phyloP scores from a whole-genome alignment of 2,888 invertebrate species.

The Therioaphis trifolii region DNA sequence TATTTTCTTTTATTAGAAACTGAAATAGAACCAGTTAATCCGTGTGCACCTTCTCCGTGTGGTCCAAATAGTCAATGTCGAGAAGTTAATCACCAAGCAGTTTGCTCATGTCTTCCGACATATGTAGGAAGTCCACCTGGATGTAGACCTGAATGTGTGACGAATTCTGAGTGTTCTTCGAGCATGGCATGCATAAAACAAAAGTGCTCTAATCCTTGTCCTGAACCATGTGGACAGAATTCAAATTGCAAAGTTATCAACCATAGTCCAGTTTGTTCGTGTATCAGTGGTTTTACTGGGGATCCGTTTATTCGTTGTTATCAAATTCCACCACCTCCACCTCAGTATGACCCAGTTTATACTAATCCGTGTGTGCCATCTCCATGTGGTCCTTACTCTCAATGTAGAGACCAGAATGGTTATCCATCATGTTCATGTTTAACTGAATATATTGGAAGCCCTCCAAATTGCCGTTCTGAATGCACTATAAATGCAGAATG shows the following conservation, averaged over 20 bases:
- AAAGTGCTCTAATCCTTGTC: slow-evolving; percentile 80
- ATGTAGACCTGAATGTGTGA: slow-evolving; percentile 80
- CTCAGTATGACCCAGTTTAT: slow-evolving; percentile 68
- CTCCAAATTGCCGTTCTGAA: slow-evolving; percentile 71
- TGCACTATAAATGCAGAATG: slow-evolving; percentile 71
- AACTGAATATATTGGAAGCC: slow-evolving; percentile 76
- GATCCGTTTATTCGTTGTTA: slow-evolving; percentile 77
- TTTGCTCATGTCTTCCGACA: slow-evolving; percentile 77
- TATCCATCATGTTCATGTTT: slow-evolving; percentile 79
- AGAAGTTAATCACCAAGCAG: slow-evolving; percentile 75
- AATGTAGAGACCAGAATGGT: slow-evolving; percentile 75
- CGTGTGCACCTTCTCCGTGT: slow-evolving; percentile 76
- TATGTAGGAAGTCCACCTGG: slow-evolving; percentile 76
- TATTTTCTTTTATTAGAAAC: slow-evolving; percentile 58
- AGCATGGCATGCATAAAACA: slow-evolving; percentile 79
- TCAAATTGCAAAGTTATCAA: slow-evolving; percentile 82
- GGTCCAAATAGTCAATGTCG: slow-evolving; percentile 76
- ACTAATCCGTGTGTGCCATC: slow-evolving; percentile 78
- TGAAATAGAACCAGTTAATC: slow-evolving; percentile 68
- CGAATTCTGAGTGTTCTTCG: slow-evolving; percentile 79
- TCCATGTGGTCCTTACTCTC: slow-evolving; percentile 80
- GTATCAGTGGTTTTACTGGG: slow-evolving; percentile 75
- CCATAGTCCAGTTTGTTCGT: slow-evolving; percentile 80
- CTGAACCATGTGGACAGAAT: slow-evolving; percentile 78
- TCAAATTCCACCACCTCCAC: slow-evolving; percentile 69